Evolutionary conservation across 2,888 invertebrate genomes (phyloP), one percentile per base, ranked within the genome.

Genomic region (Tiliacea citrago): DNA sequence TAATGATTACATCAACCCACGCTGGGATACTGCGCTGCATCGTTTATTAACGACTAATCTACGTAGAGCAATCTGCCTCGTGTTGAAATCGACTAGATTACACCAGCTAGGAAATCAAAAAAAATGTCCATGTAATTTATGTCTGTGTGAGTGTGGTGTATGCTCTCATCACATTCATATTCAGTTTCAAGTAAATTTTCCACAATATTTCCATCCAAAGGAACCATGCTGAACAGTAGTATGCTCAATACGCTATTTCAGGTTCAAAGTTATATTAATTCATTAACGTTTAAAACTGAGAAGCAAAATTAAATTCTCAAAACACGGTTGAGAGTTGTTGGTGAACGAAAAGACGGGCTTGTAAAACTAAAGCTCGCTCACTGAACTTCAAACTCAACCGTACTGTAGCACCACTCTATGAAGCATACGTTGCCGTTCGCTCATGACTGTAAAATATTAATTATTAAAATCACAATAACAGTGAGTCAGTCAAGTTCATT

Each of bases 381-480:
- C 68, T 71, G 68, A 81, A 79, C 75, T 75, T 79, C 63, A 68
- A 79, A 69, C 71, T 77, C 62, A 45, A 72, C 74, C 69, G 55
- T 67, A 67, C 45, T 79, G 35, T 21, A 62, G 81, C 68, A 75
- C 58, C 68, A 78, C 68, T 79, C 66, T 65, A 42, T 35, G 58
- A 72, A 71, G 69, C 72, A 72, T 42, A 73, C 72, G 69, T 60
- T 70, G 72, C n/a, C 58, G 29, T 39, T 39, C 3, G 39, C 39
- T 39, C 39, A 4, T 39, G 2, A 5, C 39, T 60, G 62, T 70
- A 67, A 79, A 66, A 79, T 79, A 66, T 73, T 79, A 65, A 82
- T 82, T 70, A 73, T 61, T 75, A 73, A 71, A 72, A 82, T 42
- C 51, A 82, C 57, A 70, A 75, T 69, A 72, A 72, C 61, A 75